Conservation (phyloP, 2,797 vertebrate species). For the Alcedo quadribrachys region DNA sequence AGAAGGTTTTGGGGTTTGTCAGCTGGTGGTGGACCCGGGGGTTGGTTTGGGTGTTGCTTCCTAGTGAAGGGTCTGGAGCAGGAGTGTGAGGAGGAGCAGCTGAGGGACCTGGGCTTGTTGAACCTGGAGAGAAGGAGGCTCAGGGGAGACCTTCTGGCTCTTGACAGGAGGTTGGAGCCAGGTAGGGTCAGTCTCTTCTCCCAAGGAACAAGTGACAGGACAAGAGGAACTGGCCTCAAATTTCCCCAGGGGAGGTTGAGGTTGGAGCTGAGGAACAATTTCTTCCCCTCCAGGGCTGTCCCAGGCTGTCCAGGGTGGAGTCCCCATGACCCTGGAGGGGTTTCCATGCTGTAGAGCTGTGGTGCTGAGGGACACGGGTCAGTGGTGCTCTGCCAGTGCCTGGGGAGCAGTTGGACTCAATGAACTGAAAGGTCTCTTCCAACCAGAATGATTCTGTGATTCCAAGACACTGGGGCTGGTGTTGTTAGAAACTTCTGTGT, state of each 20-base stretch:
- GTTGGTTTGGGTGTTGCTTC: neutral
- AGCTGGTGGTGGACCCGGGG: neutral
- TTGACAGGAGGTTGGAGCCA: neutral
- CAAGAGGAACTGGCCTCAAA: neutral
- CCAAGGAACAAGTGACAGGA: neutral
- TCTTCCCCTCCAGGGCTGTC: no score
- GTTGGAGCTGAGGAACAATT: no score
- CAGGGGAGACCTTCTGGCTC: neutral
- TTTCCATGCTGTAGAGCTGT: neutral
- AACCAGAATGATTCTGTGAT: no score
- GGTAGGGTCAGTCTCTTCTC: neutral
- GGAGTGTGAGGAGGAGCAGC: neutral
- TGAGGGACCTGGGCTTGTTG: neutral
- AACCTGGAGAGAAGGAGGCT: neutral
- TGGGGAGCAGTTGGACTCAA: neutral
- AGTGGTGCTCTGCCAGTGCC: neutral
- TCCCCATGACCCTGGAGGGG: no score
- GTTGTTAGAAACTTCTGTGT: rapidly evolving
- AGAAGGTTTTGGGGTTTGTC: neutral
- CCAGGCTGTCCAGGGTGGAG: no score
- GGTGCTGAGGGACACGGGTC: neutral
- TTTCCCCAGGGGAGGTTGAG: no score
- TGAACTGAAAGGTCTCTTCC: no score
- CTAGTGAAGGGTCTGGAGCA: neutral
- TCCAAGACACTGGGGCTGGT: neutral